These are phyloP conservation scores for Netelia melanura DNA, from an alignment of 2,888 invertebrate species.

Conservation along the genomic window DNA sequence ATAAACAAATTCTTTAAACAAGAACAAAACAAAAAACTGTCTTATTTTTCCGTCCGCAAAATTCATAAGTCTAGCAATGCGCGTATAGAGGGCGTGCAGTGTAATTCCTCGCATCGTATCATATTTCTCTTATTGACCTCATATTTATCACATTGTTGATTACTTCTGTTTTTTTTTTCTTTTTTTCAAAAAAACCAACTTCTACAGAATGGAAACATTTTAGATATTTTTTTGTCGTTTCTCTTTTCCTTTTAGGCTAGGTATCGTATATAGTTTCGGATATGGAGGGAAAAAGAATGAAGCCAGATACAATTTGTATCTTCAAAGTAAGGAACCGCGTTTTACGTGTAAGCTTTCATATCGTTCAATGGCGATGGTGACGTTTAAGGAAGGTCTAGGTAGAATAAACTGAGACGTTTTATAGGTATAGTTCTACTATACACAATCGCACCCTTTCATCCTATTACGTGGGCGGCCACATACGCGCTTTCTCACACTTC, in stretches of 20 bases:
- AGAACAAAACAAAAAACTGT: too few relatives aligned
- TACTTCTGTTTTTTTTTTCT: too few relatives aligned
- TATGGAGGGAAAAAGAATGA: not conserved
- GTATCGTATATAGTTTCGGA: too few relatives aligned
- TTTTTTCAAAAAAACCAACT: too few relatives aligned
- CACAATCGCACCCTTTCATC: slow-evolving; percentile 39
- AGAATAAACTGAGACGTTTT: slow-evolving; percentile 52
- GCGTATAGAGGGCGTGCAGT: not conserved
- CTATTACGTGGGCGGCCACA: slow-evolving; percentile 18
- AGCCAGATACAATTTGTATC: slow-evolving; percentile 22
- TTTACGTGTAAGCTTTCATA: slow-evolving; percentile 28
- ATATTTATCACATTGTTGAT: too few relatives aligned
- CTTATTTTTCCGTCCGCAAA: not conserved
- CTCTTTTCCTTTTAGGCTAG: not conserved
- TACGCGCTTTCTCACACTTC: not conserved
- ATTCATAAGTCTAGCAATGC: not conserved
- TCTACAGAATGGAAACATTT: too few relatives aligned
- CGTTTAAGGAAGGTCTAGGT: slow-evolving; percentile 23
- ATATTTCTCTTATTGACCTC: too few relatives aligned
- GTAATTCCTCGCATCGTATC: too few relatives aligned
- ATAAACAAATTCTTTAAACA: too few relatives aligned
- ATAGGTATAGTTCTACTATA: slow-evolving; percentile 31
- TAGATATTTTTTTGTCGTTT: not conserved
- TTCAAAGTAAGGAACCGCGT: not conserved
- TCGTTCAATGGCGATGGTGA: slow-evolving; percentile 24